These are phyloP conservation scores for Rhinoraja longicauda DNA, from an alignment of 2,797 vertebrate species.

Conservation along the genomic window DNA sequence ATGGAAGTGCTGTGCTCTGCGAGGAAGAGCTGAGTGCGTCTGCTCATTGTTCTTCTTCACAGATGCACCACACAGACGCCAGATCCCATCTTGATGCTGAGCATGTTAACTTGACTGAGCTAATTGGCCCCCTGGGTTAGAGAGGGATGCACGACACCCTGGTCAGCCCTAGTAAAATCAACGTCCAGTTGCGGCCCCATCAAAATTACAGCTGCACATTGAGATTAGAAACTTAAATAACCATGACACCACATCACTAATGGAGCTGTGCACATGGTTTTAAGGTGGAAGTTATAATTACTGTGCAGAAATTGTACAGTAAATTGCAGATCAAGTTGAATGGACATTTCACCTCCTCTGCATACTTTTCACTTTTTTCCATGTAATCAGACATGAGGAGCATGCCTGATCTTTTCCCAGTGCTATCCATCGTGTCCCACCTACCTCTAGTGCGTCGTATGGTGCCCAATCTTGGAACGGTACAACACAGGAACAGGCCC, in stretches of 20 bases:
- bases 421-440: too few relatives aligned
- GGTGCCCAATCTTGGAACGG: too few relatives aligned
- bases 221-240: not conserved
- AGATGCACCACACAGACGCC: slow-evolving; percentile 42
- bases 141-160: slow-evolving; percentile 32
- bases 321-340: not conserved
- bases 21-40: slow-evolving; percentile 34
- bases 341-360: not conserved
- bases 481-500: too few relatives aligned
- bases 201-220: not conserved
- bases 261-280: not conserved
- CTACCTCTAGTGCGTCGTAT: not conserved
- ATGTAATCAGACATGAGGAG: too few relatives aligned
- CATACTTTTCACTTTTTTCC: not conserved
- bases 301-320: too few relatives aligned
- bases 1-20: not conserved
- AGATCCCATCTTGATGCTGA: slow-evolving; percentile 40
- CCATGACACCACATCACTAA: not conserved
- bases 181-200: not conserved
- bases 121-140: slow-evolving; percentile 43
- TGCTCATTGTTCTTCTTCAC: slow-evolving; percentile 44
- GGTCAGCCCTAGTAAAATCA: slow-evolving; percentile 24
- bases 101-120: slow-evolving; percentile 37
- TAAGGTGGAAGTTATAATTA: not conserved
- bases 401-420: too few relatives aligned